phyloP scores from a whole-genome alignment of 35 echinoderm and acorn worm genomes.

The Apostichopus parvimensis region DNA sequence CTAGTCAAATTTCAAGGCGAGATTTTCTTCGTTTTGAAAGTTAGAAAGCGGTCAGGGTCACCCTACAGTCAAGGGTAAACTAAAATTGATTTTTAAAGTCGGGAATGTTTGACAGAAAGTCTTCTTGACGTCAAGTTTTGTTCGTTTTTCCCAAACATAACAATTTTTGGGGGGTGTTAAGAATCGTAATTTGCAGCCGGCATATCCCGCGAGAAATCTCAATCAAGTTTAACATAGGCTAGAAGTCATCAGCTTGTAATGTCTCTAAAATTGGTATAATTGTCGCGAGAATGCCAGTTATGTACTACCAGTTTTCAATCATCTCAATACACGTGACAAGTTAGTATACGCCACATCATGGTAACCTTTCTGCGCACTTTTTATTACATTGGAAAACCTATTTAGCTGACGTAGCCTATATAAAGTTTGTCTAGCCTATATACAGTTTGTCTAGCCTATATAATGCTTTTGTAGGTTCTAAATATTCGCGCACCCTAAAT shows the following conservation, averaged over 20 bases:
- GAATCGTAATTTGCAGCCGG: neutral
- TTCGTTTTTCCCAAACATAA: constrained; percentile 7
- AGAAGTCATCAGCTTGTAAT: neutral
- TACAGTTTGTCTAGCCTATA: too few species aligned
- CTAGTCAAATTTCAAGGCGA: constrained; percentile 44
- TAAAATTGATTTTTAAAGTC: constrained; percentile 28
- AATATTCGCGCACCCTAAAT: too few species aligned
- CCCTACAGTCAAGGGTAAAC: constrained; percentile 23
- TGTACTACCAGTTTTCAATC: too few species aligned
- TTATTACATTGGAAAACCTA: too few species aligned
- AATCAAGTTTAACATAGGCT: neutral
- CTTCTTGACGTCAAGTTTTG: constrained; percentile 20
- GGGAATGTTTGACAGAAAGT: constrained; percentile 5
- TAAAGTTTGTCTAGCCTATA: too few species aligned
- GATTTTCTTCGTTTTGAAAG: neutral
- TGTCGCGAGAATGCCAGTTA: neutral
- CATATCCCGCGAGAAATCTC: neutral
- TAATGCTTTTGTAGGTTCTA: too few species aligned
- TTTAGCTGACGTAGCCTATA: too few species aligned
- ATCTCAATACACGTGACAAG: neutral
- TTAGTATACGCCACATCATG: neutral
- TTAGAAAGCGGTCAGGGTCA: constrained; percentile 52
- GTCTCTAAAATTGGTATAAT: constrained; percentile 31
- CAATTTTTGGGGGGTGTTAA: neutral
- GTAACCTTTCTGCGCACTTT: too few species aligned